Evolutionary conservation across 2,113 vertebrate genomes (phyloP).

Genomic region (Myiopsitta monachus): DNA sequence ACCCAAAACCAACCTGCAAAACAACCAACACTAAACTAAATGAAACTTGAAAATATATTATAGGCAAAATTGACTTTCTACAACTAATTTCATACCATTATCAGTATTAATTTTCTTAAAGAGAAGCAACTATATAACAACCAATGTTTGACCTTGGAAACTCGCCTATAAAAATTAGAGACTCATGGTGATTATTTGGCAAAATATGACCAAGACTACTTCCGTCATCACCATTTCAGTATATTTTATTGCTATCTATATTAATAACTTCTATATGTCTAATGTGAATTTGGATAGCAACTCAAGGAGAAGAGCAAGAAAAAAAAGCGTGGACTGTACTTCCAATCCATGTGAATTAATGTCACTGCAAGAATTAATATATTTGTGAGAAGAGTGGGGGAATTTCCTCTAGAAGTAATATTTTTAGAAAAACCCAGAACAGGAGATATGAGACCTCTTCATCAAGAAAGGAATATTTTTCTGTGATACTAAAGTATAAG

Average conservation of each 20-base stretch:
- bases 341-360: not conserved
- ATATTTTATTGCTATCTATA: not conserved
- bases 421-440: not conserved
- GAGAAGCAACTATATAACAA: not conserved
- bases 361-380: not conserved
- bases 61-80: not conserved
- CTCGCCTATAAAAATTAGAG: not conserved
- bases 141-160: not conserved
- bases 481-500: not conserved
- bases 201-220: not conserved
- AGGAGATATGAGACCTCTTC: not conserved
- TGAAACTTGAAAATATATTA: not conserved
- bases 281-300: not conserved
- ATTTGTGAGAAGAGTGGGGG: not conserved
- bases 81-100: not conserved
- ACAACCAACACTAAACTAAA: not conserved
- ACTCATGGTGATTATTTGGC: fast-evolving
- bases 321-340: not conserved
- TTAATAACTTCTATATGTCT: not conserved
- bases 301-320: not conserved
- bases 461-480: not conserved
- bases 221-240: not conserved
- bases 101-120: not conserved
- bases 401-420: not conserved
- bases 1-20: fast-evolving